Percentiles rank a stretch among this genome's conserved stretches.
These are phyloP conservation scores for Rhineura floridana DNA, from an alignment of 2,113 vertebrate species.

Conservation along the genomic window DNA sequence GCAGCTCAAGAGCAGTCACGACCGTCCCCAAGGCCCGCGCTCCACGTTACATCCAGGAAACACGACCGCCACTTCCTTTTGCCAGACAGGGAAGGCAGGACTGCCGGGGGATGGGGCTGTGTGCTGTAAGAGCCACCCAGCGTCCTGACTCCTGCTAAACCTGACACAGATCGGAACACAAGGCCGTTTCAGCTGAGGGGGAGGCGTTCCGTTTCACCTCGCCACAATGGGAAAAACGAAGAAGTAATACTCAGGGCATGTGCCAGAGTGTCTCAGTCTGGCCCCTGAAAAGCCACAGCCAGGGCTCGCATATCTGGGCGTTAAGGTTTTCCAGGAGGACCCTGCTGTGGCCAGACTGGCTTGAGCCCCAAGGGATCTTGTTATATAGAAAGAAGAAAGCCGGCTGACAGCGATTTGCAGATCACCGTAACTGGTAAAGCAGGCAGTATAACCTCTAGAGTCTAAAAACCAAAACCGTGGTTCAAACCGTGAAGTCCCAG, in stretches of 20 bases:
- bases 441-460: too few species aligned
- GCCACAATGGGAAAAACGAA: neutral
- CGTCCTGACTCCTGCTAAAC: neutral
- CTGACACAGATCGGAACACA: neutral
- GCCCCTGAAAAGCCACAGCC: neutral
- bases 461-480: too few species aligned
- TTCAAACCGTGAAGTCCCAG: too few species aligned
- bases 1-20: slow-evolving; percentile 50
- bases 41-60: slow-evolving; percentile 68
- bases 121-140: slow-evolving; percentile 1
- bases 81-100: slow-evolving; percentile 67
- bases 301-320: neutral
- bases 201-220: neutral
- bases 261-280: neutral
- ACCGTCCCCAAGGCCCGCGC: slow-evolving; percentile 45
- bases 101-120: neutral
- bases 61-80: slow-evolving; percentile 63
- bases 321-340: neutral
- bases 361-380: neutral
- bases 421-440: neutral
- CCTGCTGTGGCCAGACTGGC: neutral
- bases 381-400: neutral
- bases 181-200: too few species aligned
- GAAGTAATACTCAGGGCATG: neutral
- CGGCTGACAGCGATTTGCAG: too few species aligned